Conservation (phyloP, 53 echinoderm and acorn worm genomes). For the Temnopleurus reevesii region DNA sequence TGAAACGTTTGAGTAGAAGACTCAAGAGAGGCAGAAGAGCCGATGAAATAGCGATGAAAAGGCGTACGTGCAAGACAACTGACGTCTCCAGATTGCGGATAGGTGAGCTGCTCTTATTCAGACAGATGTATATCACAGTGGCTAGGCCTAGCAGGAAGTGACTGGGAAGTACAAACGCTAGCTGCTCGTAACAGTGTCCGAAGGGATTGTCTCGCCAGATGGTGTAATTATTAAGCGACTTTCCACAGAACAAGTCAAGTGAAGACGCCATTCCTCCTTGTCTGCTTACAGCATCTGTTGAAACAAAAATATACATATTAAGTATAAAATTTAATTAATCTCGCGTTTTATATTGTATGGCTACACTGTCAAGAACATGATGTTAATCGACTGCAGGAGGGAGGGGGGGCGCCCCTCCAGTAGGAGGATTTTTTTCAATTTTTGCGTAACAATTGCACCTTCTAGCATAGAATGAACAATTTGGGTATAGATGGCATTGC, state of each 20-base stretch:
- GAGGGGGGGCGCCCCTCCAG: no score
- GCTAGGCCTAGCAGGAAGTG: conserved; percentile 71
- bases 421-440: no score
- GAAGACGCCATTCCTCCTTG: conserved; percentile 37
- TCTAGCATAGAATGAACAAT: no score
- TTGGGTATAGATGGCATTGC: no score
- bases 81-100: conserved; percentile 83
- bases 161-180: conserved; percentile 65
- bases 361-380: no score
- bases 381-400: no score
- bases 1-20: conserved; percentile 48
- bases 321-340: no score
- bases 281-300: no score
- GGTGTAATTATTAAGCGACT: conserved; percentile 70
- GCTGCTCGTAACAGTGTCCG: conserved; percentile 84
- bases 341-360: no score
- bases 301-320: no score
- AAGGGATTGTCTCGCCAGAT: conserved; percentile 73
- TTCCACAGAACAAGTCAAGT: conserved; percentile 65
- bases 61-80: conserved; percentile 54
- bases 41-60: conserved; percentile 55
- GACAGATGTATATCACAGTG: conserved; percentile 68
- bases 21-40: conserved; percentile 47
- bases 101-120: conserved; percentile 49
- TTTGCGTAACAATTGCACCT: no score